Evolutionary conservation across 2,888 invertebrate species (phyloP).

Genomic region (Crocallis elinguaria): DNA sequence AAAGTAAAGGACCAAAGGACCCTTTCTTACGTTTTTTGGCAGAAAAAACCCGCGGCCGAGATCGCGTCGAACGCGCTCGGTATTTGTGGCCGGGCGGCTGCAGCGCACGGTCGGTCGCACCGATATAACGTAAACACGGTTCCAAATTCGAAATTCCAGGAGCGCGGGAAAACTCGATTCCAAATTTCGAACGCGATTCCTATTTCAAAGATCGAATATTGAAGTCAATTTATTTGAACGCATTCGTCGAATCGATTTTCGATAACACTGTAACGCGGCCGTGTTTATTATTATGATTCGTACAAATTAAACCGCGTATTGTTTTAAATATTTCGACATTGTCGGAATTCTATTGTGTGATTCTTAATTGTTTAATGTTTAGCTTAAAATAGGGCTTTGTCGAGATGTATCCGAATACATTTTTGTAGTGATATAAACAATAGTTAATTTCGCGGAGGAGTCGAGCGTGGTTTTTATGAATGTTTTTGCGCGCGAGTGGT

Average conservation of each 20-base stretch:
- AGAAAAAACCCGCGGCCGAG: conserved; percentile 67
- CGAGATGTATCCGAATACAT: conserved; percentile 70
- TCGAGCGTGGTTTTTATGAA: conserved; percentile 79
- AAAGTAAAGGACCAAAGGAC: conserved; percentile 69
- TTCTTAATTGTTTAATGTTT: conserved; percentile 74
- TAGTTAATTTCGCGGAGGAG: conserved; percentile 80
- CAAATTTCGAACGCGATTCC: conserved; percentile 38
- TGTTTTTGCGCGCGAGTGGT: conserved; percentile 78
- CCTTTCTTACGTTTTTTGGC: conserved; percentile 79
- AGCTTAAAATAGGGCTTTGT: conserved; percentile 66
- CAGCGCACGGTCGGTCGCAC: conserved; percentile 77
- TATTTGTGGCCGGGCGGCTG: conserved; percentile 79
- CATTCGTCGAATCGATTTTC: conserved; percentile 52
- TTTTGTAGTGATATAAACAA: conserved; percentile 76
- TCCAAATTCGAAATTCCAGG: conserved; percentile 58
- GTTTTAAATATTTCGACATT: conserved; percentile 78
- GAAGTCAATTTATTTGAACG: conserved; percentile 38
- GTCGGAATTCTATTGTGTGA: conserved; percentile 75
- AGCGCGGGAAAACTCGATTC: conserved; percentile 77
- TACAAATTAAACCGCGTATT: conserved; percentile 74
- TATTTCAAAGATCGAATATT: conserved; percentile 43
- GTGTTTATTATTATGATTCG: conserved; percentile 76
- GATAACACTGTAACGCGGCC: conserved; percentile 61
- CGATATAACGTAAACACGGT: conserved; percentile 49
- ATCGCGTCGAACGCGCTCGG: conserved; percentile 54